Conservation (phyloP, 1,140 invertebrate species). For the Ceratosolen fusciceps region DNA sequence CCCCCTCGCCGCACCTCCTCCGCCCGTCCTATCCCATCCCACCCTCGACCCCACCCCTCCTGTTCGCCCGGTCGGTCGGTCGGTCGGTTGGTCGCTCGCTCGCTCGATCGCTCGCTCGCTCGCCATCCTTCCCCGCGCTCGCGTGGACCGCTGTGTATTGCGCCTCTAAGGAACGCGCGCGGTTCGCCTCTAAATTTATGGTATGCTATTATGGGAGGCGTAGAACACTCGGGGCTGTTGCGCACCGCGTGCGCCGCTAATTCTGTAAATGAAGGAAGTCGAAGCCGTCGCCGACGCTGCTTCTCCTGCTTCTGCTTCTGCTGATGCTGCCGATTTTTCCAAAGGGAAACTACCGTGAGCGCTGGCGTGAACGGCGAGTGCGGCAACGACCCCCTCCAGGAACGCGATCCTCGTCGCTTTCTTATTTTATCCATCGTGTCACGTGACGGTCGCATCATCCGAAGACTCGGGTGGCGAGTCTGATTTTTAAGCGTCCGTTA, state of each 20-base stretch:
- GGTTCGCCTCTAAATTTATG: slow-evolving; percentile 23
- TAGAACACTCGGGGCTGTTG: not conserved
- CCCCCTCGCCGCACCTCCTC: not conserved
- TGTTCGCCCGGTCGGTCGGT: too few species aligned
- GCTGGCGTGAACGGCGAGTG: not conserved
- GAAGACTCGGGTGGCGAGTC: not conserved
- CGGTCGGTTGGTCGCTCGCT: too few species aligned
- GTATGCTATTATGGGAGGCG: slow-evolving; percentile 8
- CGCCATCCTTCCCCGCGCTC: not conserved
- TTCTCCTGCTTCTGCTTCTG: too few species aligned
- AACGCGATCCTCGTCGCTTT: not conserved
- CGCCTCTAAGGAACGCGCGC: slow-evolving; percentile 2
- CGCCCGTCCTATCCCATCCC: not conserved
- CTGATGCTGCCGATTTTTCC: not conserved
- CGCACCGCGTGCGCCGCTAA: not conserved
- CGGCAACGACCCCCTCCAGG: not conserved
- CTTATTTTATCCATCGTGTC: not conserved
- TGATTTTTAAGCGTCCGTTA: not conserved
- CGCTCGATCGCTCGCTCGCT: too few species aligned
- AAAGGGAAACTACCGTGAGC: too few species aligned
- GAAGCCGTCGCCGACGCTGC: too few species aligned
- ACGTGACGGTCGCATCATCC: not conserved
- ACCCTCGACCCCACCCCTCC: not conserved
- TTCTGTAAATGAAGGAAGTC: slow-evolving; percentile 2
- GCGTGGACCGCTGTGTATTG: not conserved